These are phyloP conservation scores for Temnothorax unifasciatus DNA, from an alignment of 2,888 invertebrate genomes.

Conservation along the genomic window DNA sequence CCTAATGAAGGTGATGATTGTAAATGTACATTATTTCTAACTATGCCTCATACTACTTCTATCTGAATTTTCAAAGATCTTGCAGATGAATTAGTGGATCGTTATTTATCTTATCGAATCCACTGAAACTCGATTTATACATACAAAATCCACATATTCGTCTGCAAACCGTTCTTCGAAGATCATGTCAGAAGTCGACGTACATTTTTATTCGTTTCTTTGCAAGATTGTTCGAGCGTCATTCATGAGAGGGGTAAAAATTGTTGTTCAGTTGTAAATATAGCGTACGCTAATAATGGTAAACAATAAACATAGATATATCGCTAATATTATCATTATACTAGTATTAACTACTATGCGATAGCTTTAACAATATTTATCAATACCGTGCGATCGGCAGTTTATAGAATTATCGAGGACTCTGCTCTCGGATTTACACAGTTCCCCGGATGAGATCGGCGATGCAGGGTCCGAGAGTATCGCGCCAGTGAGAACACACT, in stretches of 20 bases:
- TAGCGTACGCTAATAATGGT: constrained; percentile 81
- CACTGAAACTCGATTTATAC: constrained; percentile 44
- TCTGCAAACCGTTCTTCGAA: constrained; percentile 60
- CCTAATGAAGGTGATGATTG: constrained; percentile 64
- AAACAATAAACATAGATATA: constrained; percentile 79
- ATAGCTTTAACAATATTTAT: constrained; percentile 83
- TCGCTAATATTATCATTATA: constrained; percentile 80
- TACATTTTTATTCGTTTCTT: constrained; percentile 65
- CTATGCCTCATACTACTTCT: constrained; percentile 60
- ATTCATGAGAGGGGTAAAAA: constrained; percentile 73
- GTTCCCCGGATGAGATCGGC: constrained; percentile 54
- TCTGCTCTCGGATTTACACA: constrained; percentile 61
- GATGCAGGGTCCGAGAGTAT: constrained; percentile 16
- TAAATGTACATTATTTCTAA: constrained; percentile 73
- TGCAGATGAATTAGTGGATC: neutral
- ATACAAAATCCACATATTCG: constrained; percentile 22
- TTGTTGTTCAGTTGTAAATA: constrained; percentile 85
- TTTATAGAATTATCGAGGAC: constrained; percentile 71
- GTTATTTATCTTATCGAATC: neutral
- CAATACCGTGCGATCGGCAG: constrained; percentile 74
- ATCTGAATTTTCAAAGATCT: constrained; percentile 63
- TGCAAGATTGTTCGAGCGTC: constrained; percentile 64
- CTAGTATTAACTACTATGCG: constrained; percentile 82
- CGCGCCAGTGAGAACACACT: constrained; percentile 12
- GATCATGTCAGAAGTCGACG: constrained; percentile 58